phyloP scores from a whole-genome alignment of 2,113 vertebrate genomes.

The Himantopus leucocephalus region DNA sequence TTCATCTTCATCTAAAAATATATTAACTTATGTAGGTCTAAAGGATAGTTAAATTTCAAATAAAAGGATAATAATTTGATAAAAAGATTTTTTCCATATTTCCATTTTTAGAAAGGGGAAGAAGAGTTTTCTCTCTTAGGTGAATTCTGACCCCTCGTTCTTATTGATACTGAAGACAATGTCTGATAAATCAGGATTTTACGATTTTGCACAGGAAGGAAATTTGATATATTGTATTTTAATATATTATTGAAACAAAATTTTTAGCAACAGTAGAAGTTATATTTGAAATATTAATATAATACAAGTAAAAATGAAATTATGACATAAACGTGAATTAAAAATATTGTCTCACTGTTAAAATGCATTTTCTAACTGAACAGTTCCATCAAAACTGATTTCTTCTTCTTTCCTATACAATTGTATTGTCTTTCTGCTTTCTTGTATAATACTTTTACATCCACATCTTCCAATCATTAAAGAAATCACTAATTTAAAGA shows the following conservation, averaged over 20 bases:
- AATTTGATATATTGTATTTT: not conserved
- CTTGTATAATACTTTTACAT: not conserved
- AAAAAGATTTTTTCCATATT: not conserved
- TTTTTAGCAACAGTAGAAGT: not conserved
- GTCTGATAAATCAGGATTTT: not conserved
- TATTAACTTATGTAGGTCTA: not conserved
- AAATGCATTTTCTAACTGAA: not conserved
- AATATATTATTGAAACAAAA: not conserved
- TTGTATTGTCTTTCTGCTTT: not conserved
- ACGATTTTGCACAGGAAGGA: not conserved
- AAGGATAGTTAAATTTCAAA: not conserved
- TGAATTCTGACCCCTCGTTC: not conserved
- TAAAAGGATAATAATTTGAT: not conserved
- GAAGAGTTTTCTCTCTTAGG: not conserved
- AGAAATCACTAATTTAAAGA: not conserved
- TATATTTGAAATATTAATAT: not conserved
- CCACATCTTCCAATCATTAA: not conserved
- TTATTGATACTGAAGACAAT: not conserved
- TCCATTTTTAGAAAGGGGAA: not conserved
- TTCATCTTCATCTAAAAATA: not conserved
- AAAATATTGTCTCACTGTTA: not conserved
- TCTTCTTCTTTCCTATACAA: not conserved
- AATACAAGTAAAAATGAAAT: not conserved
- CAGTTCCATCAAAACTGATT: not conserved
- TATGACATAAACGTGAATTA: not conserved